Percentiles rank a stretch among this genome's conserved stretches.
phyloP scores from a whole-genome alignment of 2,113 vertebrate species.

The Triplophysa dalaica region DNA sequence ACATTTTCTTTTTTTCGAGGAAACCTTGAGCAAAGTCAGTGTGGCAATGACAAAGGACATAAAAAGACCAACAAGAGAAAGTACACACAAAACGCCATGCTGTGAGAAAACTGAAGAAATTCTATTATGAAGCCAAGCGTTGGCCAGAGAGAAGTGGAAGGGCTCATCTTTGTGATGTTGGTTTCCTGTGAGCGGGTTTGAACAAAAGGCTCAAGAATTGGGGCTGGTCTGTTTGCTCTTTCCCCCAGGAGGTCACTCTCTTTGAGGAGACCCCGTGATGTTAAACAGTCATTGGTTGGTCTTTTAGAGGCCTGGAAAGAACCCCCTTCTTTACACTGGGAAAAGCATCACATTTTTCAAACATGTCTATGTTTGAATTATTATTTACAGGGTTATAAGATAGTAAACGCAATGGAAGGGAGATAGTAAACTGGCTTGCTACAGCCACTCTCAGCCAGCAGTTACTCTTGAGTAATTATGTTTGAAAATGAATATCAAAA shows the following conservation, averaged over 20 bases:
- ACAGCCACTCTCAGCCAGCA: background rate
- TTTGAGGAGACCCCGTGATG: conserved; percentile 49
- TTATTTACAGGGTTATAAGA: conserved; percentile 57
- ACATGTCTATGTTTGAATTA: conserved; percentile 58
- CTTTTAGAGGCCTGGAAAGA: conserved; percentile 59
- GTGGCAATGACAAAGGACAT: conserved; percentile 41
- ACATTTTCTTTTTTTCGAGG: conserved; percentile 35
- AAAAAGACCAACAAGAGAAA: conserved; percentile 44
- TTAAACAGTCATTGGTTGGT: conserved; percentile 61
- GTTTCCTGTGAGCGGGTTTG: conserved; percentile 56
- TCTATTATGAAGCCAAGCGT: conserved; percentile 40
- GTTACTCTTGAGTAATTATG: conserved; percentile 2
- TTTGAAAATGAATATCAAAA: background rate
- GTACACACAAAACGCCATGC: conserved; percentile 14
- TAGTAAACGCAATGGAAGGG: conserved; percentile 48
- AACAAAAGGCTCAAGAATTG: conserved; percentile 56
- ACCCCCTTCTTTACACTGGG: conserved; percentile 53
- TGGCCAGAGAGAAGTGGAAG: conserved; percentile 52
- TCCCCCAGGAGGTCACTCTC: conserved; percentile 45
- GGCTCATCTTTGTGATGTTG: conserved; percentile 65
- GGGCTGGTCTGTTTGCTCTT: conserved; percentile 36
- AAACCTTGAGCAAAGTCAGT: conserved; percentile 52
- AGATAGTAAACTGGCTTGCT: conserved; percentile 8
- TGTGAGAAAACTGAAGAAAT: conserved; percentile 51
- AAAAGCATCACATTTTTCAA: conserved; percentile 40